phyloP scores from a whole-genome alignment of 1,140 invertebrate species.

The Phymorhynchus buccinoides region DNA sequence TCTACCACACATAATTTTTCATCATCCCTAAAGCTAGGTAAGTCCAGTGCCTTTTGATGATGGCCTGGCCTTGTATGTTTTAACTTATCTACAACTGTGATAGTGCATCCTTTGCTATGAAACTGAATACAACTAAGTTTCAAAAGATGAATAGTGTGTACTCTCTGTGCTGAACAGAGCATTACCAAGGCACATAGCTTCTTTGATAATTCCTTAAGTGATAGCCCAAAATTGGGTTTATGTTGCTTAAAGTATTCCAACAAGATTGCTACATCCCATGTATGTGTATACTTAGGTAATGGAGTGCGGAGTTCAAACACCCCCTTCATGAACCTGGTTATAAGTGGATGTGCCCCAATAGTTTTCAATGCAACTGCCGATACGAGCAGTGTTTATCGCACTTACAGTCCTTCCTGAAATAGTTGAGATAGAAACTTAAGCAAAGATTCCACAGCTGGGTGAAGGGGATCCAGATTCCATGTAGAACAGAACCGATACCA shows the following conservation, averaged over 20 bases:
- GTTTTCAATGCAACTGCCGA: slow-evolving; percentile 20
- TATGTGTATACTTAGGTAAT: not conserved
- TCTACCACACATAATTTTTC: not conserved
- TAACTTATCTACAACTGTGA: not conserved
- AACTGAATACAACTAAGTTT: slow-evolving; percentile 3
- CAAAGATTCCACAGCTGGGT: slow-evolving; percentile 37
- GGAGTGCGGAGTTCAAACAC: not conserved
- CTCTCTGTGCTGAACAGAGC: not conserved
- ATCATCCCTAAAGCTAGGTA: not conserved
- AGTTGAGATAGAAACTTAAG: slow-evolving; percentile 36
- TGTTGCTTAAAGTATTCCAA: not conserved
- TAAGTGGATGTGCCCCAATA: slow-evolving; percentile 15
- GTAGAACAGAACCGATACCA: slow-evolving; percentile 41
- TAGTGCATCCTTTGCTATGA: not conserved
- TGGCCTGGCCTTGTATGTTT: not conserved
- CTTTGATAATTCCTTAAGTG: not conserved
- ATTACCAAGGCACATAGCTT: not conserved
- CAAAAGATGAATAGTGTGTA: not conserved
- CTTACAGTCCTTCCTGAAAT: slow-evolving; percentile 37
- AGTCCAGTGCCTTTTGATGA: not conserved
- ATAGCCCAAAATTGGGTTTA: not conserved
- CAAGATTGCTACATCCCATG: not conserved
- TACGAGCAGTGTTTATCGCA: slow-evolving; percentile 41
- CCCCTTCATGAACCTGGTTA: not conserved
- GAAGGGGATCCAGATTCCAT: slow-evolving; percentile 38